Conservation (phyloP, 2,888 invertebrate genomes). For the Lasioglossum marginatum region DNA sequence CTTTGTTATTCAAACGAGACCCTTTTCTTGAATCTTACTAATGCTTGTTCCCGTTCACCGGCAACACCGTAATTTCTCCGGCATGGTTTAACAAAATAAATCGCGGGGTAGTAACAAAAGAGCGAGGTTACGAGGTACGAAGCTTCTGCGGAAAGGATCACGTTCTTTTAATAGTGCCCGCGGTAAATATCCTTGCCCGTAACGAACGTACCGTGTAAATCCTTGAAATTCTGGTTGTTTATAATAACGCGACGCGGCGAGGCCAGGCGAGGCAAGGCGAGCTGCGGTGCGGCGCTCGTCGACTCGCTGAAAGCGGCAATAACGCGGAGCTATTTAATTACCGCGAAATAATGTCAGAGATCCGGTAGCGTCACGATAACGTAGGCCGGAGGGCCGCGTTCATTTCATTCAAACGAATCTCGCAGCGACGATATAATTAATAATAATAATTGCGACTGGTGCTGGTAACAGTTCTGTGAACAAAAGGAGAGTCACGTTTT, state of each 20-base stretch:
- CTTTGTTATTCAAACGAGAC: slow-evolving; percentile 2
- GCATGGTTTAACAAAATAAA: not conserved
- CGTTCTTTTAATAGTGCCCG: slow-evolving; percentile 17
- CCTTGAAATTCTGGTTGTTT: slow-evolving; percentile 34
- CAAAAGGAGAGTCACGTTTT: not conserved
- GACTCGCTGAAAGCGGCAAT: slow-evolving; percentile 24
- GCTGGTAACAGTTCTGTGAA: not conserved
- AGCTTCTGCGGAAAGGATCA: slow-evolving; percentile 3
- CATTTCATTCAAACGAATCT: slow-evolving; percentile 17
- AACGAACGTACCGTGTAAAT: slow-evolving; percentile 19
- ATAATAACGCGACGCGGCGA: not conserved
- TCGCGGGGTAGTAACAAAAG: not conserved
- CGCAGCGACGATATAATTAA: slow-evolving; percentile 15
- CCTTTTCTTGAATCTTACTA: not conserved
- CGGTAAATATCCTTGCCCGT: slow-evolving; percentile 11
- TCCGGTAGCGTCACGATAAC: not conserved
- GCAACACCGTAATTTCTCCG: not conserved
- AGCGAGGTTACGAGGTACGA: not conserved
- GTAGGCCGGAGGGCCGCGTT: not conserved
- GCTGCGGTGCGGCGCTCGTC: not conserved
- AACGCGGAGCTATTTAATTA: slow-evolving; percentile 36
- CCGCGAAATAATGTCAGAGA: slow-evolving; percentile 32
- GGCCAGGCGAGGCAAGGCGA: not conserved
- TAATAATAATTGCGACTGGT: slow-evolving; percentile 14
- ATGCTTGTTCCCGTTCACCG: not conserved